Evolutionary conservation across 2,888 invertebrate genomes (phyloP), one percentile per base, ranked within the genome.

Genomic region (Plagiodera versicolora): DNA sequence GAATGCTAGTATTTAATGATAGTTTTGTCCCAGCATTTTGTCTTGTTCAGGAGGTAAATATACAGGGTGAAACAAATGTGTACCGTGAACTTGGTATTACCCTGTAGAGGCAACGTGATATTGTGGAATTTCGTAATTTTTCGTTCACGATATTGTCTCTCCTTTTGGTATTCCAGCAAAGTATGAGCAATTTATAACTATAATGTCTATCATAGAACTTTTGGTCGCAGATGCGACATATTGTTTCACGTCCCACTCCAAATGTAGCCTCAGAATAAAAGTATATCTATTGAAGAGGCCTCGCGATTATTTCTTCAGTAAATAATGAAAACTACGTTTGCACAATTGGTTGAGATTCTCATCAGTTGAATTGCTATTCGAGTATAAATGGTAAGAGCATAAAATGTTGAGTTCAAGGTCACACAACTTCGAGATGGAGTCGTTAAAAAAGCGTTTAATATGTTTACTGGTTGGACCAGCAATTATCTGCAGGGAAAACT

Each of bases 151-250:
- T 53, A 53, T 53, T 53, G 48, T 46, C 48, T 24, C 6, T 24
- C 3, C 19, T 17, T 18, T 58, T 39, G 18, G 50, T 55, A 64
- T 64, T 64, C 64, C 18, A 32, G 32, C 16, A 50, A 17, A 39
- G 64, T 64, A 50, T 20, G 46, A 19, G 32, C 35, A 58, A 61
- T 61, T 56, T 59, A 64, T 64, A 64, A 64, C 46, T 59, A 64
- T 64, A 64, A 64, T 35, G 46, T 50, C 61, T 54, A 48, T 63
- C 50, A 59, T 49, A 32, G 62, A 48, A 54, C 51, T 35, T 52
- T 46, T 52, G 62, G 62, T 58, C 62, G 47, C 64, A 61, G 61
- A 59, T 64, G 61, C 61, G 47, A 50, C 51, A 46, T 45, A 52
- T 59, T 53, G 58, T 59, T 56, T 18, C 47, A 30, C 24, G 47